Evolutionary conservation across 1,140 invertebrate genomes (phyloP), one percentile per base, ranked within the genome.

Genomic region (Limonius californicus): DNA sequence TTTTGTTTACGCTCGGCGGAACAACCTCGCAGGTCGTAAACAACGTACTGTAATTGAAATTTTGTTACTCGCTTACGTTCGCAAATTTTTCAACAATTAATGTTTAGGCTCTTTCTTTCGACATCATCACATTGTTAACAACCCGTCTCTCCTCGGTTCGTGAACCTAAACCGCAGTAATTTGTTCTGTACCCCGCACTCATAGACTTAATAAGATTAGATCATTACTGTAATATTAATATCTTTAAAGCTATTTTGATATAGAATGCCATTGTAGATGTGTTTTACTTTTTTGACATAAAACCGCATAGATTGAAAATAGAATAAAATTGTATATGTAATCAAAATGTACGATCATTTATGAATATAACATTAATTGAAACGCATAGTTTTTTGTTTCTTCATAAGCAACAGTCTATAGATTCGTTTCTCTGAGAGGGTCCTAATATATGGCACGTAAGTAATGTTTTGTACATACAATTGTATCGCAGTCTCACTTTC

Each of bases 131-230:
- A 45, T 18, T 15, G 42, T 45, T 18, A 45, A 6, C 42, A 2
- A 27, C n/a, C n/a, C n/a, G n/a, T n/a, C n/a, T 27, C 23, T 27
- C 9, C 23, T 4, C 23, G 9, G 23, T 27, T 27, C 9, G 9
- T 27, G 9, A 27, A 27, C 9, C 9, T 3, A 27, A 27, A 27
- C 3, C 9, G 23, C 23, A 27, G 3, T 27, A 27, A 27, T 27
- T 27, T 27, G 9, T 27, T 27, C 9, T 27, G 3, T 27, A 27
- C n/a, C n/a, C 42, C 16, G 42, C 42, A 45, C 42, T 45, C 42
- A 45, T 45, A 45, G 42, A 45, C 42, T 45, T 45, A 45, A 45
- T 45, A 45, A 45, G 42, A 45, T 15, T 45, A 45, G 42, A 15
- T 45, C 42, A 45, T 45, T 45, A 45, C 14, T 45, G 16, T 45